Evolutionary conservation across 2,888 invertebrate genomes (phyloP), one percentile per base, ranked within the genome.

Genomic region (Lepidocyrtoides sp.): DNA sequence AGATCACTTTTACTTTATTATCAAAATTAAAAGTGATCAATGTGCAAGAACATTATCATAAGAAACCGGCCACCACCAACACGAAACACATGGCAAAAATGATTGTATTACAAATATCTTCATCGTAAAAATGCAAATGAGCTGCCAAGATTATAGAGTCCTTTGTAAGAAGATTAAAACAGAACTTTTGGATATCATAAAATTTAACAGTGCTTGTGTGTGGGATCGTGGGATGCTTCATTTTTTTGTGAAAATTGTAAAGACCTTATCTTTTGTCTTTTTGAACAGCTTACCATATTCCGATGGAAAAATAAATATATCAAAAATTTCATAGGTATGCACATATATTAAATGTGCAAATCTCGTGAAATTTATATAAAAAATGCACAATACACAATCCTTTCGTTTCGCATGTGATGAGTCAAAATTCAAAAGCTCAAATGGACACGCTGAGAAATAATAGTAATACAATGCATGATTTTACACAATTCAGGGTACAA

Each of bases 1-100:
- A 12, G 72, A 75, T 75, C 72, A 75, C 72, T 75, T 75, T 75
- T 75, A 75, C 72, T 75, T 75, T 41, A 69, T 69, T 8, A 75
- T 75, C 36, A 23, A 48, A 75, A 75, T 75, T 44, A 75, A 69
- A 69, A 69, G 69, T 69, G 32, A 60, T 60, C 4, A 36, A 36
- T 3, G 12, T 69, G 69, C 60, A 63, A 2, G 23, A 8, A 63
- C 69, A 69, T 41, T 69, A 69, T 69, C 69, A 41, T 32, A 44
- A 75, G 20, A 69, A 69, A 69, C 69, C 36, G n/a, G 69, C 32
- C 32, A 32, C 66, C 14, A 32, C 17, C 57, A 57, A 60, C 23
- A 23, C 36, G 20, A 66, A 66, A 32, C 41, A 69, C 69, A 69
- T 36, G 44, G 48, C 41, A 20, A 75, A 75, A 20, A 41, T 26